Conservation (phyloP, 1,140 invertebrate species). For the Diabrotica virgifera region DNA sequence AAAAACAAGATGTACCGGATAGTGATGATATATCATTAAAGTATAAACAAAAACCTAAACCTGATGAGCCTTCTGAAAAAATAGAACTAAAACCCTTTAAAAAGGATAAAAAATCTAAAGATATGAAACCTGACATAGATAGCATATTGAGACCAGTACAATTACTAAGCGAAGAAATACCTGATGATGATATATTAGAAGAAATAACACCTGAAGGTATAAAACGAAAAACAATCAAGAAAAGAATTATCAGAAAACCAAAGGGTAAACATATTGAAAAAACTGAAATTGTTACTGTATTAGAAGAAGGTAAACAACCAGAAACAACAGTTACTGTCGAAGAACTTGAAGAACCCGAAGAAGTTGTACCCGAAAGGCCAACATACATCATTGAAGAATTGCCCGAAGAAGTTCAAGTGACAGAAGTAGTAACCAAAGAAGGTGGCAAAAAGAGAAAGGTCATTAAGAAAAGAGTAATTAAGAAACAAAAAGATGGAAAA, state of each 20-base stretch:
- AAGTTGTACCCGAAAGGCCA: conserved; percentile 24
- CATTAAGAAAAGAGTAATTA: conserved; percentile 43
- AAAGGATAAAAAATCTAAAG: conserved; percentile 39
- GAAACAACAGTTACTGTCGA: conserved; percentile 42
- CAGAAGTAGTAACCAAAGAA: conserved; percentile 30
- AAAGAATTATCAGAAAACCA: not conserved
- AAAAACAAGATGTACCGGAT: conserved; percentile 19
- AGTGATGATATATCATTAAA: conserved; percentile 40
- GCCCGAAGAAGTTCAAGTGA: conserved; percentile 24
- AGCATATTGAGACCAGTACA: not conserved
- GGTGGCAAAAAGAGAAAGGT: conserved; percentile 42
- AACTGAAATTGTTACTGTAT: conserved; percentile 43
- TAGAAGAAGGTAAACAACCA: conserved; percentile 47
- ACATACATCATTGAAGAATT: conserved; percentile 21
- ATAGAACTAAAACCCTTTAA: conserved; percentile 55
- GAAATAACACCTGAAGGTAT: conserved; percentile 3
- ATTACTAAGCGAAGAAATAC: not conserved
- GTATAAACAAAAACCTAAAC: conserved; percentile 53
- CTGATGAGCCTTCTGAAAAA: conserved; percentile 52
- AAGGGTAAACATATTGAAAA: not conserved
- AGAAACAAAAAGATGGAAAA: conserved; percentile 44
- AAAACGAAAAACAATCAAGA: not conserved
- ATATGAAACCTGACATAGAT: conserved; percentile 26
- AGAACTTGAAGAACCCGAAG: conserved; percentile 15
- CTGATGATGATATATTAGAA: conserved; percentile 4